phyloP scores from a whole-genome alignment of 2,113 vertebrate genomes.

The Brachypodius melanocephalos region DNA sequence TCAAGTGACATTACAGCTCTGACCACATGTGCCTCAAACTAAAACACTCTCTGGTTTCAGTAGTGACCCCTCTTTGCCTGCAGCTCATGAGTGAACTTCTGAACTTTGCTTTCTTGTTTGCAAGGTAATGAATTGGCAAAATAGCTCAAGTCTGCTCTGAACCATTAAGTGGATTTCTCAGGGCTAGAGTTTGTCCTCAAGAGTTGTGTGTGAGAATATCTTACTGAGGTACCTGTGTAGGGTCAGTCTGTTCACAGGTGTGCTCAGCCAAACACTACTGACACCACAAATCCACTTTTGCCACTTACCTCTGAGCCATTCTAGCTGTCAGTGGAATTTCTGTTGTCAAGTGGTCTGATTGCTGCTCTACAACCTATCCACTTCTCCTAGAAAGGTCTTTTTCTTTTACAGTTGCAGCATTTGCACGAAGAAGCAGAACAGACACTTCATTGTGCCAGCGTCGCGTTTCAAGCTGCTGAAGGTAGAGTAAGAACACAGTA shows the following conservation, averaged over 20 bases:
- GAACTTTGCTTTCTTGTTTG: not conserved
- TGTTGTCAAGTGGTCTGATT: not conserved
- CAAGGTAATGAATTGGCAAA: not conserved
- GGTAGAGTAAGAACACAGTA: conserved; percentile 70
- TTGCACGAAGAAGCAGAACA: conserved; percentile 95
- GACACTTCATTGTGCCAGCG: conserved; percentile 91
- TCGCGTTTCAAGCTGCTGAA: conserved; percentile 86
- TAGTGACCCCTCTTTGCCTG: not conserved
- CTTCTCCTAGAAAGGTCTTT: not conserved
- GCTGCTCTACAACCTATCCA: not conserved
- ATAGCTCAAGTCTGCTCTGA: not conserved
- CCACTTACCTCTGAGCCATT: not conserved
- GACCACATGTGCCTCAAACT: not conserved
- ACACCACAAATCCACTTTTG: not conserved
- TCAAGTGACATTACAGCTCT: not conserved
- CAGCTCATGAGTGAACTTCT: not conserved
- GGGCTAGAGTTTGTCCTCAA: not conserved
- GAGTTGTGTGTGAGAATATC: not conserved
- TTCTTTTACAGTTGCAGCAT: conserved; percentile 88
- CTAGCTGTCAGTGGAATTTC: not conserved
- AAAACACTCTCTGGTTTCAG: not conserved
- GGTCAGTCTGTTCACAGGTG: not conserved
- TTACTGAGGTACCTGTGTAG: not conserved
- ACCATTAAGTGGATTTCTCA: not conserved
- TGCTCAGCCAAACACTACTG: not conserved